These are phyloP conservation scores for Rhea americana DNA, from an alignment of 2,113 vertebrate genomes.

Conservation along the genomic window DNA sequence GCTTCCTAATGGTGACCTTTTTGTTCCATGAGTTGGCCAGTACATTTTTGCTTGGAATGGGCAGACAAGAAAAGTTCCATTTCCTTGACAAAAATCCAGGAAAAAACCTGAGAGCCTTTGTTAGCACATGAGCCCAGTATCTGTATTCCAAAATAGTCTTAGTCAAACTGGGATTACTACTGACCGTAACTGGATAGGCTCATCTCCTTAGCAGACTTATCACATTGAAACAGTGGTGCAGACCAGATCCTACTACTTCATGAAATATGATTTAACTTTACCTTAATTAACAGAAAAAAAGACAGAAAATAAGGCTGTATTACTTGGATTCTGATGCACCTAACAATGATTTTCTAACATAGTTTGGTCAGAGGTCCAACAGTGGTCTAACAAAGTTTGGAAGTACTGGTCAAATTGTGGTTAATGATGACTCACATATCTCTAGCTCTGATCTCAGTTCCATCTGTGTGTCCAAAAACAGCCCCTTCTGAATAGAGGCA, in stretches of 20 bases:
- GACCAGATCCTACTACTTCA: not conserved
- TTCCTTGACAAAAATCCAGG: not conserved
- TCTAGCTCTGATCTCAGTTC: not conserved
- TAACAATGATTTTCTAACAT: too few species aligned
- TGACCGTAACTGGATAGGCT: not conserved
- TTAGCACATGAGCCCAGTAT: not conserved
- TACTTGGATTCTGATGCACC: too few species aligned
- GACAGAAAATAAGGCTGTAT: too few species aligned
- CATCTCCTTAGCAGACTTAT: not conserved
- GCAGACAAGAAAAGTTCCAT: too few species aligned
- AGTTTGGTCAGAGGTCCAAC: too few species aligned
- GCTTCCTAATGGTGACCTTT: not conserved
- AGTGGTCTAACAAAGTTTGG: not conserved
- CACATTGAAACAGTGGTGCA: not conserved
- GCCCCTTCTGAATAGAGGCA: not conserved
- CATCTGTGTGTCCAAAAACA: not conserved
- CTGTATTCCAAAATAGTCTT: rapidly evolving
- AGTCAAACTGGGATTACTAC: not conserved
- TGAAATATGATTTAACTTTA: not conserved
- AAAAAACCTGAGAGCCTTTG: not conserved
- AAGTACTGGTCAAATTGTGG: not conserved
- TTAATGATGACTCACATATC: not conserved
- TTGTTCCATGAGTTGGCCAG: not conserved
- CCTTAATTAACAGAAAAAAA: too few species aligned
- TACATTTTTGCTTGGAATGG: not conserved